phyloP scores from a whole-genome alignment of 2,888 invertebrate genomes.

The Melolontha melolontha region DNA sequence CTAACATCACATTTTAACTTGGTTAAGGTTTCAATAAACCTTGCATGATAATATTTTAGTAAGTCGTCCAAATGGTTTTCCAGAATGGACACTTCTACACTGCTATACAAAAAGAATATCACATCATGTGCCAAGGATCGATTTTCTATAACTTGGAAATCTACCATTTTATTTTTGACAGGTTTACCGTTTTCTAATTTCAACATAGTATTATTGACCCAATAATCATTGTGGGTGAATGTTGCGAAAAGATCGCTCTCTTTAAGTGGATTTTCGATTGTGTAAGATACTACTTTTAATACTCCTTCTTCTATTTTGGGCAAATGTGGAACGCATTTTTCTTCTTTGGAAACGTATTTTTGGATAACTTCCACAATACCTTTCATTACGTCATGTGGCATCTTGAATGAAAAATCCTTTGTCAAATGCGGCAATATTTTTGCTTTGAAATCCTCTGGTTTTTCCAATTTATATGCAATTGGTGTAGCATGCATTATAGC shows the following conservation, averaged over 20 bases:
- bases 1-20: too few relatives aligned
- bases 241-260: neutral
- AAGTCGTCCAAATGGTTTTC: too few relatives aligned
- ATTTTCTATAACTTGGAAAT: too few relatives aligned
- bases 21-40: too few relatives aligned
- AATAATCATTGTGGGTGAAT: too few relatives aligned
- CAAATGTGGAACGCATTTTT: neutral
- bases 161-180: too few relatives aligned
- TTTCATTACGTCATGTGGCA: neutral
- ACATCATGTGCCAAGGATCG: too few relatives aligned
- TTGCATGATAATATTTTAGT: too few relatives aligned
- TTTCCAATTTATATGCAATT: slow-evolving; percentile 65
- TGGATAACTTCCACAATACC: neutral
- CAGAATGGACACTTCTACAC: too few relatives aligned
- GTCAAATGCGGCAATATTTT: slow-evolving; percentile 51
- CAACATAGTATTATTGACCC: too few relatives aligned
- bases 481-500: slow-evolving; percentile 69
- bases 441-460: slow-evolving; percentile 62
- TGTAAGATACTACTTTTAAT: neutral
- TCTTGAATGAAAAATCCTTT: slow-evolving; percentile 2
- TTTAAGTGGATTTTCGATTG: neutral
- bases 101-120: too few relatives aligned
- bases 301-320: slow-evolving; percentile 36
- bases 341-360: neutral
- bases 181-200: too few relatives aligned